Percentiles rank a stretch among this genome's conserved stretches.
Evolutionary conservation across 2,113 vertebrate genomes (phyloP).

Genomic region (Dromaius novaehollandiae): DNA sequence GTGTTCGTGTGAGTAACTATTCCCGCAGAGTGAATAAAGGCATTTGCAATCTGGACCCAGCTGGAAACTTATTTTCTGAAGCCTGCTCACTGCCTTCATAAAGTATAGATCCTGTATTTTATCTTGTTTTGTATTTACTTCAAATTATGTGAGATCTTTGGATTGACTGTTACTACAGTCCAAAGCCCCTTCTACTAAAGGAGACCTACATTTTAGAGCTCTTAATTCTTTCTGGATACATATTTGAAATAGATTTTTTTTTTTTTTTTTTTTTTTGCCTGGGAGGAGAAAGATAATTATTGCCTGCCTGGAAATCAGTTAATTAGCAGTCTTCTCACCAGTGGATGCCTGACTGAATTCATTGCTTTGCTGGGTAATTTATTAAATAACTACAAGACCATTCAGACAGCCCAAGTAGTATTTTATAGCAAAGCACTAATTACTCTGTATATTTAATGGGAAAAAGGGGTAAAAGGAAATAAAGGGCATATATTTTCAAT

Average conservation of each 20-base stretch:
- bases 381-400: slow-evolving; percentile 22
- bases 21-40: slow-evolving; percentile 55
- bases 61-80: slow-evolving; percentile 48
- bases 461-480: neutral
- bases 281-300: slow-evolving; percentile 55
- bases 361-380: slow-evolving; percentile 28
- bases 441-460: neutral
- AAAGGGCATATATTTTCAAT: neutral
- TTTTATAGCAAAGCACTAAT: slow-evolving; percentile 18
- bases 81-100: slow-evolving; percentile 26
- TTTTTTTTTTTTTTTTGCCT: neutral
- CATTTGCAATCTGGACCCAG: slow-evolving; percentile 61
- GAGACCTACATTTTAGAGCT: neutral
- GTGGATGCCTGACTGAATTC: slow-evolving; percentile 36
- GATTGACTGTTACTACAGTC: neutral
- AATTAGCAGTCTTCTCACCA: slow-evolving; percentile 54
- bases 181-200: neutral
- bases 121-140: neutral
- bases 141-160: neutral
- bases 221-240: neutral
- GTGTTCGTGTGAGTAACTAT: slow-evolving; percentile 15
- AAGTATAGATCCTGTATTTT: slow-evolving; percentile 29
- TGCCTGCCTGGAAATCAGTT: slow-evolving; percentile 54
- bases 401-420: neutral
- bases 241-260: slow-evolving; percentile 20